Evolutionary conservation across 2,888 invertebrate species (phyloP), one percentile per base, ranked within the genome.

Genomic region (Eudasyphora cyanicolor): DNA sequence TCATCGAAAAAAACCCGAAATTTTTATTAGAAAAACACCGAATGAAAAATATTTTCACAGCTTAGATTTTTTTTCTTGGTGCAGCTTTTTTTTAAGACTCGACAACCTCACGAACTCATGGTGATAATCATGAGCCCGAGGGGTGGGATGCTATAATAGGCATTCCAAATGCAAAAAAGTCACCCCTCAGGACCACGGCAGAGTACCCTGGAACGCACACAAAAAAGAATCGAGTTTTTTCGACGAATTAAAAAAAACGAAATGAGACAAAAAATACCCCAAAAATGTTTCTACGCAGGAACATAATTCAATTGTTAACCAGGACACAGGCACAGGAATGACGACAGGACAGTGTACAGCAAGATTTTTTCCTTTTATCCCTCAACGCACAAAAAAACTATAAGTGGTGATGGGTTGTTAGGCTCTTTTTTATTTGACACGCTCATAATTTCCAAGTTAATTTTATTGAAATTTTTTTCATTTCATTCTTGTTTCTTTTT

Each of bases 281-380:
- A 69, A 77, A 79, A 60, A 87, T 87, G n/a, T 86, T 86, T 85
- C 81, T 84, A 87, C 86, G 88, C 88, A 88, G 87, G 87, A 88
- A 90, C 90, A 89, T 89, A 90, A 89, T 90, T 90, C 89, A 90
- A 90, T 90, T 90, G 89, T 90, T 89, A 88, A 86, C 86, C 45
- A 79, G 85, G 70, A 79, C 60, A 60, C 32, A 29, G n/a, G n/a
- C n/a, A n/a, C n/a, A n/a, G n/a, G 21, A 84, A 77, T 29, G n/a
- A 60, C 21, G 21, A 29, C 60, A 60, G 60, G 60, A 24, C 84
- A 86, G n/a, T n/a, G n/a, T n/a, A n/a, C n/a, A n/a, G n/a, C n/a
- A n/a, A n/a, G 84, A 87, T 86, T 87, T 87, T 67, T 82, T 79
- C n/a, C 6, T 74, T 88, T 69, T 69, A 51, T 86, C 86, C 86